phyloP scores from a whole-genome alignment of 2,113 vertebrate species.

The Mormyrus lacerda region DNA sequence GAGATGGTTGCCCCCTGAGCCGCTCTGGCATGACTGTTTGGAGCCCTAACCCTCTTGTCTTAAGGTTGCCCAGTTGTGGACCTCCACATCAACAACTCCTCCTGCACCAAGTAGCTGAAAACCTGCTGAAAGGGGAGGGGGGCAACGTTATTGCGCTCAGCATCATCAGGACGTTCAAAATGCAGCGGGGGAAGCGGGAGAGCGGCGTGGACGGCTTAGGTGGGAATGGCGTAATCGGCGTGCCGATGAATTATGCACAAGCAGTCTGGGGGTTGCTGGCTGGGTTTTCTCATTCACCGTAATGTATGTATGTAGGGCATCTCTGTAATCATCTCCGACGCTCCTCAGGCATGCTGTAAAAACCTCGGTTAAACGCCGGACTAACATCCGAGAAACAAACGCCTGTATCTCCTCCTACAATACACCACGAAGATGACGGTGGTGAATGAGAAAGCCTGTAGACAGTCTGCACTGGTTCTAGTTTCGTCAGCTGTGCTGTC shows the following conservation, averaged over 20 bases:
- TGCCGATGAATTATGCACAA: not conserved
- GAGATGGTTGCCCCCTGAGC: not conserved
- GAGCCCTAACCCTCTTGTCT: not conserved
- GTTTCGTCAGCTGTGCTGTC: not conserved
- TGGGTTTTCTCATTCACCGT: constrained; percentile 31
- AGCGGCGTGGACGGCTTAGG: not conserved
- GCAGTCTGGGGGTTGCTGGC: not conserved
- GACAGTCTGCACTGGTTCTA: not conserved
- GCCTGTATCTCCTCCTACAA: not conserved
- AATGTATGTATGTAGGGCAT: constrained; percentile 58
- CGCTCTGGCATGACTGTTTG: too few species aligned
- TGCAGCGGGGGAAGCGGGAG: not conserved
- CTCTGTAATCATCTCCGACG: constrained; percentile 28
- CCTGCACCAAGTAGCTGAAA: not conserved
- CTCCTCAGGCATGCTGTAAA: constrained; percentile 23
- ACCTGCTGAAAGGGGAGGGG: not conserved
- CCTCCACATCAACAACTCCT: not conserved
- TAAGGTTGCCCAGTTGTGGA: not conserved
- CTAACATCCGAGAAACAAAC: not conserved
- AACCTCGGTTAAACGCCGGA: not conserved
- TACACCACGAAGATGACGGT: not conserved
- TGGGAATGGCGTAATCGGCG: not conserved
- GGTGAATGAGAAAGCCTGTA: not conserved
- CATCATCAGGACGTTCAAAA: not conserved
- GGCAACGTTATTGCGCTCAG: not conserved